Conservation (phyloP, 2,797 vertebrate species). For the Sphaeramia orbicularis region DNA sequence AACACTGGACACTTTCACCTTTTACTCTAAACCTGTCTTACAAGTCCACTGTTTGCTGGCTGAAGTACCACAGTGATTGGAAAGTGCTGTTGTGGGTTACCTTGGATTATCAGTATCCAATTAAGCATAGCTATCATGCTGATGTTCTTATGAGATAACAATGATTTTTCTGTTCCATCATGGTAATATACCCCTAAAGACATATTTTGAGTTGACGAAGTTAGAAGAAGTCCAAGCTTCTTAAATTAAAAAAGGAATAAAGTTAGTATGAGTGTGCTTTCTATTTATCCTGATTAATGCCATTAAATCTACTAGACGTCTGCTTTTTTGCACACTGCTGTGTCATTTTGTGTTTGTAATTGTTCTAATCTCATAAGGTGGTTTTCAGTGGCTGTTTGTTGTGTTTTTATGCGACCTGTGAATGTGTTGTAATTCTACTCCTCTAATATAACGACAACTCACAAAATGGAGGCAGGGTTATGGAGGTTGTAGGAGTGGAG, state of each 20-base stretch:
- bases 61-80: too few relatives aligned
- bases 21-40: too few relatives aligned
- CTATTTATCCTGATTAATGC: neutral
- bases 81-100: neutral
- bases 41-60: too few relatives aligned
- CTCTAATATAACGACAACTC: too few relatives aligned
- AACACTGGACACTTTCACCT: too few relatives aligned
- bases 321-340: too few relatives aligned
- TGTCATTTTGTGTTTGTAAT: too few relatives aligned
- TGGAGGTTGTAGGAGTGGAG: constrained; percentile 19
- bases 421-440: too few relatives aligned
- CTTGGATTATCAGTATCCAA: neutral
- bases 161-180: neutral
- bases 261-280: too few relatives aligned
- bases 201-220: neutral
- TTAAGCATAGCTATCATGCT: neutral
- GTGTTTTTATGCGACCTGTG: neutral
- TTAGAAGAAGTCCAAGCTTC: neutral
- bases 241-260: neutral
- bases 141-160: neutral
- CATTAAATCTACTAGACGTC: too few relatives aligned
- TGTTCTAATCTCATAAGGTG: too few relatives aligned
- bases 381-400: neutral
- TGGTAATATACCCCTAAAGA: neutral
- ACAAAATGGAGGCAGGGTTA: constrained; percentile 37